These are phyloP conservation scores for Ceryle rudis DNA, from an alignment of 2,797 vertebrate genomes.

Conservation along the genomic window DNA sequence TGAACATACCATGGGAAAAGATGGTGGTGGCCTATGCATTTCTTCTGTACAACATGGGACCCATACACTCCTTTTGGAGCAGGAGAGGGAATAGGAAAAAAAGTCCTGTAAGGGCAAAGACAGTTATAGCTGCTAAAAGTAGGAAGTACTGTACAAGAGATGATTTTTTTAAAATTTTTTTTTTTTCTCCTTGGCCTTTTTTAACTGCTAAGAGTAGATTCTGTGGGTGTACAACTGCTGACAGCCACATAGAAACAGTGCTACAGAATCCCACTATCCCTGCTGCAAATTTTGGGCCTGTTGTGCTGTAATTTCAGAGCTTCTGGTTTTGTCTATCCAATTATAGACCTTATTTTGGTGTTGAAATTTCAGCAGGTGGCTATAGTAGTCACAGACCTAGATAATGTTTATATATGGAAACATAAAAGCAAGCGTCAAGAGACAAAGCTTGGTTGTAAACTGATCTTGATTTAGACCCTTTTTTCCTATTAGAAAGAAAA, in stretches of 20 bases:
- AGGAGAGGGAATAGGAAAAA: neutral
- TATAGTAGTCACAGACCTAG: constrained; percentile 44
- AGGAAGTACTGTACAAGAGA: neutral
- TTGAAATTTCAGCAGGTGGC: constrained; percentile 42
- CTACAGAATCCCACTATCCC: neutral
- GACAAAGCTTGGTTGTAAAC: constrained; percentile 29
- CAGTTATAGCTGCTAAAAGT: neutral
- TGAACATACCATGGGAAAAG: constrained; percentile 46
- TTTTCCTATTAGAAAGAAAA: constrained; percentile 42
- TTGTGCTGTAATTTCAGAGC: constrained; percentile 38
- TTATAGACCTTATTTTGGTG: constrained; percentile 53
- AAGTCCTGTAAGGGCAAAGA: constrained; percentile 26
- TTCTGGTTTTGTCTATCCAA: constrained; percentile 46
- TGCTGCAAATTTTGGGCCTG: constrained; percentile 10
- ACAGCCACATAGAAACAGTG: neutral
- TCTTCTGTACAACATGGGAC: constrained; percentile 10
- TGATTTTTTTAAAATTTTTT: neutral
- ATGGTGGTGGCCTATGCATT: constrained; percentile 3
- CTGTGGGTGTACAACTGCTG: constrained; percentile 13
- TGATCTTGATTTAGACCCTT: neutral
- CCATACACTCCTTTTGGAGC: neutral
- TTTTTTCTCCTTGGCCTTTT: neutral
- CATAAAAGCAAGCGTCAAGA: constrained; percentile 11
- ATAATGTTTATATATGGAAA: constrained; percentile 14
- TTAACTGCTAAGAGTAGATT: constrained; percentile 39